Percentiles rank a stretch among this genome's conserved stretches.
These are phyloP conservation scores for Macrosiphum euphorbiae DNA, from an alignment of 2,888 invertebrate genomes.

Conservation along the genomic window DNA sequence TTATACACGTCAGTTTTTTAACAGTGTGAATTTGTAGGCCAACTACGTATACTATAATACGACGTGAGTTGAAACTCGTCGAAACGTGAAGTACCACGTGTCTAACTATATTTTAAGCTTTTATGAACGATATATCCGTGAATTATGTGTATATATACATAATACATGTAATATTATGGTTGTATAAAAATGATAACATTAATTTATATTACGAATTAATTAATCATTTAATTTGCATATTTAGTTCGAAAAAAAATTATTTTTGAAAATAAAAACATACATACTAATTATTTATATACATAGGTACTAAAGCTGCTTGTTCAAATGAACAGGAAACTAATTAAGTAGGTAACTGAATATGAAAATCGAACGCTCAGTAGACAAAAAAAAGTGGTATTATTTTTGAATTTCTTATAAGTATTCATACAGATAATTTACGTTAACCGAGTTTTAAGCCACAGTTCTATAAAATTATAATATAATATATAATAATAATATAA, in stretches of 20 bases:
- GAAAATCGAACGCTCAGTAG: background rate
- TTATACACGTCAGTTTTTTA: background rate
- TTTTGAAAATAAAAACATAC: background rate
- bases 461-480: background rate
- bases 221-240: background rate
- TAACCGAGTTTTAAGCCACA: background rate
- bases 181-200: background rate
- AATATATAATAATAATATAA: background rate
- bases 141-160: too few species aligned
- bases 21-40: background rate
- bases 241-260: background rate
- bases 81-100: background rate
- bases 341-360: background rate
- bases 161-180: background rate
- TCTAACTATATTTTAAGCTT: background rate
- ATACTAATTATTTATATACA: background rate
- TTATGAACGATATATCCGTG: background rate
- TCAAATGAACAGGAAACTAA: background rate
- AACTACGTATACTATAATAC: background rate
- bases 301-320: background rate
- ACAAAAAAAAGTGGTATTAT: background rate
- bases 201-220: background rate
- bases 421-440: background rate
- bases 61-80: background rate
- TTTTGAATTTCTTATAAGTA: background rate